phyloP scores from a whole-genome alignment of 2,888 invertebrate species.

The Melanargia galathea region DNA sequence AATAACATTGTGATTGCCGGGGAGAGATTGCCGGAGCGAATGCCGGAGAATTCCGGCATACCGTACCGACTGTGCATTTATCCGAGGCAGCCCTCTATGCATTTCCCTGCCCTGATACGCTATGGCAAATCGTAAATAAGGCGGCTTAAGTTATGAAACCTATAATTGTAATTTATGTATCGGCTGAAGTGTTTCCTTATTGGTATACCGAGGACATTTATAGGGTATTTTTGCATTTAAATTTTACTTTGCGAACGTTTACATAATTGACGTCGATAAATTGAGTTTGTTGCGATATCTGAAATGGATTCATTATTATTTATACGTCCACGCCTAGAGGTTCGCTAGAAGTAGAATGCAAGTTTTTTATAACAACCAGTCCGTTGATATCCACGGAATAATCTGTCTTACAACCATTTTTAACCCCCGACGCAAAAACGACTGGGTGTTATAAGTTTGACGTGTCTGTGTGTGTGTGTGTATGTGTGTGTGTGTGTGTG shows the following conservation, averaged over 20 bases:
- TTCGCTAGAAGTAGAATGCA: not conserved
- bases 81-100: constrained; percentile 34
- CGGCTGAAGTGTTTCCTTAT: constrained; percentile 34
- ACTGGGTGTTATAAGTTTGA: too few relatives aligned
- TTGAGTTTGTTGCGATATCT: constrained; percentile 16
- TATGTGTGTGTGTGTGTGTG: too few relatives aligned
- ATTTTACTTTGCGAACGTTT: constrained; percentile 17
- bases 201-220: constrained; percentile 26
- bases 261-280: constrained; percentile 16
- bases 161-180: constrained; percentile 45
- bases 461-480: too few relatives aligned
- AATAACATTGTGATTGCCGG: constrained; percentile 40
- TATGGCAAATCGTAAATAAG: constrained; percentile 39
- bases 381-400: too few relatives aligned
- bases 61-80: constrained; percentile 36
- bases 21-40: constrained; percentile 34
- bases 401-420: too few relatives aligned
- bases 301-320: constrained; percentile 16
- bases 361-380: not conserved
- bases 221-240: constrained; percentile 24
- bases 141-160: constrained; percentile 36
- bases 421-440: too few relatives aligned
- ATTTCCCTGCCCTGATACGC: constrained; percentile 39
- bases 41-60: constrained; percentile 23
- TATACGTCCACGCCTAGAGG: constrained; percentile 1